Evolutionary conservation across 1,140 invertebrate species (phyloP).

Genomic region (Conus betulinus): DNA sequence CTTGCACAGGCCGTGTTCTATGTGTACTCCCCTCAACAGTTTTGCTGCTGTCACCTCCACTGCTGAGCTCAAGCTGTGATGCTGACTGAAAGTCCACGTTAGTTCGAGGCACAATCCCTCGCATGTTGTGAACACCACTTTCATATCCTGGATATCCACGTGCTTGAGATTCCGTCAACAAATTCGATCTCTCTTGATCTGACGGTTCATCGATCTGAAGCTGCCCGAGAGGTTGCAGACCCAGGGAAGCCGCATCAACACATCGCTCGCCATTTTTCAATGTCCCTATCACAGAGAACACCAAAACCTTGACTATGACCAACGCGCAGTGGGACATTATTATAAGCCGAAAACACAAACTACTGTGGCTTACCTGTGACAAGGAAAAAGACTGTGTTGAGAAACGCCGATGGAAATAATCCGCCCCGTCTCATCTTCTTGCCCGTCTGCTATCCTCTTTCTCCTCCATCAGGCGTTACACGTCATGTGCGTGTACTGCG

Average conservation of each 20-base stretch:
- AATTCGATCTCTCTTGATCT: background rate
- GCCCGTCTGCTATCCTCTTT: slow-evolving; percentile 32
- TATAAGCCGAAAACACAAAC: background rate
- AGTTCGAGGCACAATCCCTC: background rate
- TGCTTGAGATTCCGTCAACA: background rate
- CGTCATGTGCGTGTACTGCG: slow-evolving; percentile 6
- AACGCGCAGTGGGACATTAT: background rate
- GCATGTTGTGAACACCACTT: background rate
- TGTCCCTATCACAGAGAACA: slow-evolving; percentile 11
- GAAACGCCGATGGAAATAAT: slow-evolving; percentile 25
- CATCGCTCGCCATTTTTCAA: slow-evolving; percentile 32
- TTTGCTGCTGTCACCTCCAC: background rate
- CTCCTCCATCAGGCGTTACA: slow-evolving; percentile 27
- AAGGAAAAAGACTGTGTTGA: slow-evolving; percentile 9
- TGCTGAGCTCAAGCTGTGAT: background rate
- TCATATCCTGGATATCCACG: background rate
- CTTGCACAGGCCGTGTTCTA: background rate
- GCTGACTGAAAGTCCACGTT: background rate
- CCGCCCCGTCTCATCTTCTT: slow-evolving; percentile 21
- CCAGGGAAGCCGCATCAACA: slow-evolving; percentile 13
- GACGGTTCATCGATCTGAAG: slow-evolving; percentile 27
- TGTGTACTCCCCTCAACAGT: background rate
- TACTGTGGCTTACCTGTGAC: slow-evolving; percentile 14
- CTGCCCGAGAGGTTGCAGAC: background rate
- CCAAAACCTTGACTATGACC: background rate